These are phyloP conservation scores for Orycteropus afer DNA, from an alignment of 2,113 vertebrate genomes.

Conservation along the genomic window DNA sequence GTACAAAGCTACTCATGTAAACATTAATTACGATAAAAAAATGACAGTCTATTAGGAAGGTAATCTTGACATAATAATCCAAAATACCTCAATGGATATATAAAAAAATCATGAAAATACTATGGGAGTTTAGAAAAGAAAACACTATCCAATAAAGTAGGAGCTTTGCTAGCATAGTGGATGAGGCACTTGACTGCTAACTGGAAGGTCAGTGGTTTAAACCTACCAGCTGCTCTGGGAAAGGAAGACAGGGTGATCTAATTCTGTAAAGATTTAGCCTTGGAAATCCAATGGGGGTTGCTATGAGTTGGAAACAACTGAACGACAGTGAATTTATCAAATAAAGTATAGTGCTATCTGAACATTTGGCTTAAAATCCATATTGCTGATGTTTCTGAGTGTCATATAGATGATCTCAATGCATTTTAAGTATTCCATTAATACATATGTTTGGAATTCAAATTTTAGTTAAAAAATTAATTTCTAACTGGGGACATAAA, in stretches of 20 bases:
- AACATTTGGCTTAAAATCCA: not conserved
- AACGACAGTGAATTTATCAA: no score
- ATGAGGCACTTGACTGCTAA: no score
- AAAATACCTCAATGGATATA: not conserved
- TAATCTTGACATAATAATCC: not conserved
- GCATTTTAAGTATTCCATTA: not conserved
- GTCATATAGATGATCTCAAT: not conserved
- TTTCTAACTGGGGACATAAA: not conserved
- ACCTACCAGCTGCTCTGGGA: no score
- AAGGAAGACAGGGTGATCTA: no score
- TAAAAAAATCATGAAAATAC: not conserved
- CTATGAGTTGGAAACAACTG: no score
- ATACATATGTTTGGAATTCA: not conserved
- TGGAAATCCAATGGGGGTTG: no score
- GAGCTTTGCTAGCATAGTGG: no score
- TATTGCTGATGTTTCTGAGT: not conserved
- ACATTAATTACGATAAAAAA: not conserved
- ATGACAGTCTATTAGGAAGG: not conserved
- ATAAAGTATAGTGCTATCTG: no score
- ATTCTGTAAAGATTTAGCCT: no score
- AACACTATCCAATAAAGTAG: not conserved
- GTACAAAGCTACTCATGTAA: not conserved
- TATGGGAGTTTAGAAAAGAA: not conserved
- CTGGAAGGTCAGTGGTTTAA: no score
- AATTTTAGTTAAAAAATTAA: not conserved